These are phyloP conservation scores for Taenaris catops DNA, from an alignment of 2,888 invertebrate species.

Conservation along the genomic window DNA sequence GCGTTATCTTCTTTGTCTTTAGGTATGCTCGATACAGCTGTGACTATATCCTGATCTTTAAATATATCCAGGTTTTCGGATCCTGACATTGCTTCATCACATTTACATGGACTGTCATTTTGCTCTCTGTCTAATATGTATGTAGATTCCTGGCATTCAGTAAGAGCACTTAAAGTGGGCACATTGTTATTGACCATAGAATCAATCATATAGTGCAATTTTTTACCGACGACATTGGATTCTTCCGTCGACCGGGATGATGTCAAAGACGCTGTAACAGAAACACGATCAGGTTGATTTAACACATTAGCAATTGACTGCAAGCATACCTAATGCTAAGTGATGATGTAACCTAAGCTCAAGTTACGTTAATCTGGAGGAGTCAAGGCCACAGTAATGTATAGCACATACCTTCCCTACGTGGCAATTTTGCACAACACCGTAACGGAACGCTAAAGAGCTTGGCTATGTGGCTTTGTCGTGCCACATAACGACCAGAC, in stretches of 20 bases:
- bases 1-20: slow-evolving; percentile 22
- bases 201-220: slow-evolving; percentile 43
- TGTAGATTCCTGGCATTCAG: slow-evolving; percentile 34
- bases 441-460: no score
- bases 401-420: no score
- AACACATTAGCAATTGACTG: no score
- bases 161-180: slow-evolving; percentile 30
- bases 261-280: slow-evolving; percentile 36
- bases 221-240: slow-evolving; percentile 40
- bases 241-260: slow-evolving; percentile 37
- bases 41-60: slow-evolving; percentile 42
- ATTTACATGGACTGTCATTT: slow-evolving; percentile 5
- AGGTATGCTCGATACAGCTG: slow-evolving; percentile 37
- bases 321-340: no score
- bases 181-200: slow-evolving; percentile 33
- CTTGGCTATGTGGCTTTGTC: no score
- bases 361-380: no score
- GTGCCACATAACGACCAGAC: no score
- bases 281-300: no score
- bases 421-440: no score
- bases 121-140: slow-evolving; percentile 17
- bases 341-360: no score
- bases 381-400: no score
- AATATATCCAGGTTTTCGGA: slow-evolving; percentile 44
- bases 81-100: slow-evolving; percentile 31